A percentile compares a stretch with the other conserved stretches of the same genome.
phyloP scores from a whole-genome alignment of 2,888 invertebrate genomes.

The Polyommatus iphigenia region DNA sequence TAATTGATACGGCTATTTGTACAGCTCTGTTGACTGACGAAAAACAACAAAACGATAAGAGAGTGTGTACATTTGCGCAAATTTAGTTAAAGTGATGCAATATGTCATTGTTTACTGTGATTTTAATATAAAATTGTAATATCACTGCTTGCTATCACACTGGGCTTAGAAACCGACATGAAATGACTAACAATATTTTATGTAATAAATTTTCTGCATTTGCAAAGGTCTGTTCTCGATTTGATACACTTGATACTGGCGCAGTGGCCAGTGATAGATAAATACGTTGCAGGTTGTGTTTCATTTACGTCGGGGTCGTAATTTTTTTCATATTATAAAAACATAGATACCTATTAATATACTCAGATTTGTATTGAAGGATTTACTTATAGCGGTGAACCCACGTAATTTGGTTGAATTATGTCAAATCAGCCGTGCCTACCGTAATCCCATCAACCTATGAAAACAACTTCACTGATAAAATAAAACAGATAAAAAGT shows the following conservation, averaged over 20 bases:
- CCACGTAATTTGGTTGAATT: too few species aligned
- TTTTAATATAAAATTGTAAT: conserved; percentile 33
- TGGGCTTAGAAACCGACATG: neutral
- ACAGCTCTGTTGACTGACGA: conserved; percentile 42
- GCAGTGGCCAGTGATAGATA: neutral
- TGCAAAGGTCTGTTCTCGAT: neutral
- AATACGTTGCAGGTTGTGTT: neutral
- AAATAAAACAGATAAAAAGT: too few species aligned
- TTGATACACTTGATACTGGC: neutral
- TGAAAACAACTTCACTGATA: too few species aligned
- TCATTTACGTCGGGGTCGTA: neutral
- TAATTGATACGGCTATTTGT: conserved; percentile 42
- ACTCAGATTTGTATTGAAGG: too few species aligned
- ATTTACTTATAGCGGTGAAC: too few species aligned
- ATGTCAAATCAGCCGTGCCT: too few species aligned
- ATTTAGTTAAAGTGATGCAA: conserved; percentile 42
- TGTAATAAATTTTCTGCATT: neutral
- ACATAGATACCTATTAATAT: too few species aligned
- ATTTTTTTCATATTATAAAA: neutral
- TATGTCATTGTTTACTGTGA: conserved; percentile 42
- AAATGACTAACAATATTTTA: neutral
- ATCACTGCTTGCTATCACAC: conserved; percentile 3
- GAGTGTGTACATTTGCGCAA: conserved; percentile 40
- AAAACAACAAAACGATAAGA: conserved; percentile 44
- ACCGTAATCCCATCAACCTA: too few species aligned